These are phyloP conservation scores for Eonycteris spelaea DNA, from an alignment of 2,113 vertebrate genomes.

Conservation along the genomic window DNA sequence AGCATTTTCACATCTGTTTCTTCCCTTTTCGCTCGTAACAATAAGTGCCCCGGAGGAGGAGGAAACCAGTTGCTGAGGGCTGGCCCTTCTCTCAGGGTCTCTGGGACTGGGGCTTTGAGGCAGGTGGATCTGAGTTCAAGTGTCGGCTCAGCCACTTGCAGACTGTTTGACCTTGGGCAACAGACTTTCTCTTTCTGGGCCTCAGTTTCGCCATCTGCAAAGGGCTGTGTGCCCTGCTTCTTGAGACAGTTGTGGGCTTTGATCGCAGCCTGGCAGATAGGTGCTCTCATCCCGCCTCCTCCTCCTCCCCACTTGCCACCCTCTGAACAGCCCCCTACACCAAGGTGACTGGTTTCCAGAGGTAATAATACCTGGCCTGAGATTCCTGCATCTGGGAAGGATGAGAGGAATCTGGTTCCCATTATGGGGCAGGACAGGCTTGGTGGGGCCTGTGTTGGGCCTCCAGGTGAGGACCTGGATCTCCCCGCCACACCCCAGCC, in stretches of 20 bases:
- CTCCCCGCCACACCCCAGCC: rapidly evolving
- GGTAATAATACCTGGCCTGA: not conserved
- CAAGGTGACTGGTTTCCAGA: not conserved
- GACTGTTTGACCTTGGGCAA: not conserved
- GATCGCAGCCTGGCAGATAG: not conserved
- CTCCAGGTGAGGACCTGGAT: not conserved
- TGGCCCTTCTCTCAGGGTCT: not conserved
- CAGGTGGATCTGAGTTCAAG: not conserved
- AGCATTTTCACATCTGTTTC: not conserved
- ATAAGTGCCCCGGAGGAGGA: rapidly evolving
- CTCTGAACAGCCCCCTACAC: not conserved
- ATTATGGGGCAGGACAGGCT: not conserved
- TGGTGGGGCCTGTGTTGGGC: no score
- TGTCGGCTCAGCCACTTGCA: not conserved
- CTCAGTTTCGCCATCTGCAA: not conserved
- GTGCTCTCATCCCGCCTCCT: no score
- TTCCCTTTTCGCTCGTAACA: not conserved
- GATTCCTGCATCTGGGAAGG: not conserved
- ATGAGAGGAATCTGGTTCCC: not conserved
- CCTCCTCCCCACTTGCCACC: not conserved
- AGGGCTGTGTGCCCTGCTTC: not conserved
- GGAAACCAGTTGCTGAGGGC: not conserved
- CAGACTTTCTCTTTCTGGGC: not conserved
- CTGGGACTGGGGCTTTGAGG: not conserved
- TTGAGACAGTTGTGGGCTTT: not conserved